Base-by-base conservation (phyloP, 2,113 vertebrate species). In the Heliornis fulica region DNA sequence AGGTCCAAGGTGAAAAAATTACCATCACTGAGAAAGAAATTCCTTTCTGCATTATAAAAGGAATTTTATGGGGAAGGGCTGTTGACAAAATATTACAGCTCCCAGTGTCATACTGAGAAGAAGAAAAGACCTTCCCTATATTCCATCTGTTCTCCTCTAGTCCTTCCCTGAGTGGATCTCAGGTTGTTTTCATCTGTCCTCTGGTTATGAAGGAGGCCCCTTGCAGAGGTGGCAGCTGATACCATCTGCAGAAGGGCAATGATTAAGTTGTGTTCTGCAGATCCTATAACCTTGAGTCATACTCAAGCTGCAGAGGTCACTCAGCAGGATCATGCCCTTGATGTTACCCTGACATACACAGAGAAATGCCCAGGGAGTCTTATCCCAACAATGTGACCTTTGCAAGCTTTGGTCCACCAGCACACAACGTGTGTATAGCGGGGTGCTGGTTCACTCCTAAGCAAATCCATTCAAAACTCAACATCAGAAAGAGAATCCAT, bases 391-490 rank as follows among this genome's bases (percentile, higher is more conserved):
- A 2, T 4, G 64, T 80, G 64, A 78, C 36, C 28, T 95, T 83
- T 91, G 36, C 72, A 86, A 80, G 32, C 51, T 94, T 72, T 84
- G 22, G n/a, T 80, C 38, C 20, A 81, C 36, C 50, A 81, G 59
- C 38, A 88, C 7, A 80, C 32, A 77, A 18, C 7, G 15, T 21
- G 4, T 36, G n/a, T 22, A 32, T 5, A 38, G 10, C 3, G 21
- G 59, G n/a, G 7, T 78, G 60, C 41, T 41, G 46, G n/a, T 41
- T 25, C 19, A 14, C 34, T 78, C 53, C 6, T 45, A 76, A 85
- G 48, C 25, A 36, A 81, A 95, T 68, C 87, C 10, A 82, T 54
- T 87, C 38, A 79, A 92, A 96, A 86, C 70, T 81, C 45, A 95
- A 59, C 28, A 66, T 43, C 51, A 90, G 75, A 89, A 95, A 85